Percentiles rank a stretch among this genome's conserved stretches.
phyloP scores from a whole-genome alignment of 2,888 invertebrate species.

The Timema podura region DNA sequence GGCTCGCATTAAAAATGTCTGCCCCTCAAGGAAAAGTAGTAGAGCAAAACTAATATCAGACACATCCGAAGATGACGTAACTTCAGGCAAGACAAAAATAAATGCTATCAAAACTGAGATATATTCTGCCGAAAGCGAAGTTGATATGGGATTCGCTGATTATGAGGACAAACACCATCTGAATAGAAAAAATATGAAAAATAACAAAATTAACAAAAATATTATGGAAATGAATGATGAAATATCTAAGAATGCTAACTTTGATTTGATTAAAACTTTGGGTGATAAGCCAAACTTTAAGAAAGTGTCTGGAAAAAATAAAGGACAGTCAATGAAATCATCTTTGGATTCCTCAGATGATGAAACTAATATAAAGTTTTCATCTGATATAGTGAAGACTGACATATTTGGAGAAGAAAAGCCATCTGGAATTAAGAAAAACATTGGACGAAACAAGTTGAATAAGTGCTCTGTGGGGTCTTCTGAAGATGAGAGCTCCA shows the following conservation, averaged over 20 bases:
- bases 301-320: conserved; percentile 21
- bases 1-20: conserved; percentile 16
- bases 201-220: conserved; percentile 23
- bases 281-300: conserved; percentile 16
- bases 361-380: conserved; percentile 40
- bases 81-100: conserved; percentile 18
- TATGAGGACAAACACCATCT: conserved; percentile 43
- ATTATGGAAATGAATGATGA: not conserved
- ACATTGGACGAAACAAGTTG: conserved; percentile 29
- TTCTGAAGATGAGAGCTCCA: conserved; percentile 27
- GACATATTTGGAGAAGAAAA: conserved; percentile 34
- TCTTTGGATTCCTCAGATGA: conserved; percentile 28
- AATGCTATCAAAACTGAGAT: conserved; percentile 31
- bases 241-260: not conserved
- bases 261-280: not conserved
- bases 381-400: conserved; percentile 38
- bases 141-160: conserved; percentile 50
- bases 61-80: conserved; percentile 62
- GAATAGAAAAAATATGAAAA: conserved; percentile 27
- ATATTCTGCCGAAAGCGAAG: conserved; percentile 49
- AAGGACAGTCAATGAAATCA: not conserved
- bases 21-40: conserved; percentile 53
- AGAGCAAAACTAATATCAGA: conserved; percentile 73
- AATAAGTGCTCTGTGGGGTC: conserved; percentile 27
- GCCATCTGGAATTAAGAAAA: conserved; percentile 29